Base-by-base conservation (phyloP, 2,888 invertebrate species). In the Eristalis pertinax region DNA sequence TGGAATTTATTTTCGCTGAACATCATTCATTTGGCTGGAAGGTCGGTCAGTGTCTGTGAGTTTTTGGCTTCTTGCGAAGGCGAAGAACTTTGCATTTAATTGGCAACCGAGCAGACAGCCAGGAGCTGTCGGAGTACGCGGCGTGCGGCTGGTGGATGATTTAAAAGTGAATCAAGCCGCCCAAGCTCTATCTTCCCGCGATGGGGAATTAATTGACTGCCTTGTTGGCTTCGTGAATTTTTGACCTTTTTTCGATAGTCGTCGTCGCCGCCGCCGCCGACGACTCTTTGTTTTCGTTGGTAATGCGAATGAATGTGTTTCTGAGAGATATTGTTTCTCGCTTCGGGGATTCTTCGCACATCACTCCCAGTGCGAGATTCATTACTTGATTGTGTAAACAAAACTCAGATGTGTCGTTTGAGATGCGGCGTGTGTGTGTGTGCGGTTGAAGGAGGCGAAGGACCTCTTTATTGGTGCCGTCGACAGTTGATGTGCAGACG, bases 11-110 rank as follows among this genome's bases (percentile, higher is more conserved):
- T 68, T 56, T 60, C 56, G 26, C 70, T n/a, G 15, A 58, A 22
- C 4, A 58, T 24, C 60, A 29, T 1, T 13, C 26, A 69, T 70
- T 78, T 68, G 22, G 74, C 56, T 75, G 56, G 74, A 86, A 75
- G 75, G 75, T 58, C 83, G 75, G 82, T 83, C 86, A 86, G 29
- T 83, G 82, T 63, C 78, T 85, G n/a, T n/a, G 81, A 41, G 72
- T 69, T 77, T 76, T 43, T 41, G 63, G 43, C 24, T 50, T 19
- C 35, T 43, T n/a, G 43, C n/a, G 43, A n/a, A 43, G 62, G 41
- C 41, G 29, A 15, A 41, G 11, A 50, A 26, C 22, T 60, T 58
- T 15, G 60, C 60, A 35, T 70, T 85, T 70, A 82, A 86, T 82
- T 82, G 85, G 24, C 73, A 67, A 43, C 22, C 56, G 32, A 32